These are phyloP conservation scores for Cepaea hortensis DNA, from an alignment of 2,888 invertebrate species.

Conservation along the genomic window DNA sequence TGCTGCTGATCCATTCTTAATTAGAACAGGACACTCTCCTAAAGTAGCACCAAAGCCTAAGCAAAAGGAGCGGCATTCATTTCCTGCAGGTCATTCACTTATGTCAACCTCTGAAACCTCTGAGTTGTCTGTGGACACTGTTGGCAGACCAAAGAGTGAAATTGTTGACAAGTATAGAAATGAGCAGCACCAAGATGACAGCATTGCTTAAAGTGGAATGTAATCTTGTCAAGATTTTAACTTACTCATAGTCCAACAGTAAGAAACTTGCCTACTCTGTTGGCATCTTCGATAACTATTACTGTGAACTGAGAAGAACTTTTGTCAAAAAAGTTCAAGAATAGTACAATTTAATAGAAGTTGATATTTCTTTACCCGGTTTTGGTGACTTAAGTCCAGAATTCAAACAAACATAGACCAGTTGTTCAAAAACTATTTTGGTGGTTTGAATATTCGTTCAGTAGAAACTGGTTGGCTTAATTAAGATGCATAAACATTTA, in stretches of 20 bases:
- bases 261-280: not conserved
- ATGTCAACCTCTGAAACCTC: not conserved
- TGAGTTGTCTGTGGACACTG: constrained; percentile 18
- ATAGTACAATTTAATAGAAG: too few species aligned
- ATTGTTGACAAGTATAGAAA: constrained; percentile 28
- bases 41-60: constrained; percentile 47
- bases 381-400: too few species aligned
- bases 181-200: constrained; percentile 16
- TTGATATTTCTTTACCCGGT: too few species aligned
- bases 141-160: constrained; percentile 43
- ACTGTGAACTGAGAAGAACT: not conserved
- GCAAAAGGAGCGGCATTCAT: constrained; percentile 45
- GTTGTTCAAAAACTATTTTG: too few species aligned
- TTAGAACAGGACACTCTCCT: constrained; percentile 15
- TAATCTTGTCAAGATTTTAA: not conserved
- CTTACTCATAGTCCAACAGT: not conserved
- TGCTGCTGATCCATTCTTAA: constrained; percentile 25
- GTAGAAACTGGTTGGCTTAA: too few species aligned
- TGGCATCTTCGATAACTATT: not conserved
- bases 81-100: constrained; percentile 31
- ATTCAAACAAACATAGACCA: too few species aligned
- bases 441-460: too few species aligned
- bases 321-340: too few species aligned
- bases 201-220: constrained; percentile 12
- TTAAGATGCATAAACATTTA: too few species aligned